Evolutionary conservation across 2,113 vertebrate species (phyloP).

Genomic region (Saimiri boliviensis): DNA sequence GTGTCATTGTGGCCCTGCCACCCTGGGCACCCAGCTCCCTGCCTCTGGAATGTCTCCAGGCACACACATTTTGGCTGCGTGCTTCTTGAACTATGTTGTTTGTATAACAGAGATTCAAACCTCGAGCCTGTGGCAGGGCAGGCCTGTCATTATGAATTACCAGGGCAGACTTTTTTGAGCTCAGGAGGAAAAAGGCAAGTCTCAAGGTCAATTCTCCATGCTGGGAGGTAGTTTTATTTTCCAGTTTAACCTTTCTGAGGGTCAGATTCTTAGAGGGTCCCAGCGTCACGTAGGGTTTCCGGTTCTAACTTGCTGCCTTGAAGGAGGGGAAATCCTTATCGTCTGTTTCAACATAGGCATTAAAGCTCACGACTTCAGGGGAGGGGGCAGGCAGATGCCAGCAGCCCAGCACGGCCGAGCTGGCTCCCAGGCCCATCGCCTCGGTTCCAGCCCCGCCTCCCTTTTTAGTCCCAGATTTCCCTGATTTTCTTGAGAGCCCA

Average conservation of each 20-base stretch:
- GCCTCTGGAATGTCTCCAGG: background rate
- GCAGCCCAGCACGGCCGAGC: accelerated
- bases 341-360: background rate
- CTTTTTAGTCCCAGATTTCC: background rate
- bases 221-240: background rate
- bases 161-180: background rate
- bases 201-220: background rate
- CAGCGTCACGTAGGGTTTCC: accelerated
- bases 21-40: background rate
- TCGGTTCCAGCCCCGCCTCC: background rate
- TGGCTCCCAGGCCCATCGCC: background rate
- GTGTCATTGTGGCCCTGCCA: background rate
- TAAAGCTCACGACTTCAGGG: background rate
- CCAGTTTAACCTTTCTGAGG: background rate
- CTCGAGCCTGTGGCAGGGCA: background rate
- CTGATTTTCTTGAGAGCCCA: background rate
- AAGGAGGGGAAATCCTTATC: background rate
- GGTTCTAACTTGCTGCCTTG: background rate
- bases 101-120: background rate
- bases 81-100: background rate
- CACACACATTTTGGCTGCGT: background rate
- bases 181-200: background rate
- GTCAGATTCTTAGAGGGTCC: background rate
- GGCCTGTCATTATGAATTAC: background rate
- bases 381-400: background rate